phyloP scores from a whole-genome alignment of 2,113 vertebrate species.

The Speoplatyrhinus poulsoni region DNA sequence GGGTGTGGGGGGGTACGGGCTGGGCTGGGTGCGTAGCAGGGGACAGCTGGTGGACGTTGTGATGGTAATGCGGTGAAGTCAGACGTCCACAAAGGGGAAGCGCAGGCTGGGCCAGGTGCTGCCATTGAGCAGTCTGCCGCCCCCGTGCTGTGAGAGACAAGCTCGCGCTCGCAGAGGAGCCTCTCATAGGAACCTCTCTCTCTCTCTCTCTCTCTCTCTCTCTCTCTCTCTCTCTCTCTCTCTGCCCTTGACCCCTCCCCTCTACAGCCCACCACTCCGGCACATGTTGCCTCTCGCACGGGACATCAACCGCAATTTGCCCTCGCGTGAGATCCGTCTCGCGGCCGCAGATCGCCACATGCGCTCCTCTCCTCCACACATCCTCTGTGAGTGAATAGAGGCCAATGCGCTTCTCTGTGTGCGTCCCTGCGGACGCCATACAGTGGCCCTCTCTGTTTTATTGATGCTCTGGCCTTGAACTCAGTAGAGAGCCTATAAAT shows the following conservation, averaged over 20 bases:
- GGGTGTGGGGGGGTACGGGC: slow-evolving; percentile 21
- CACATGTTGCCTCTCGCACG: slow-evolving; percentile 26
- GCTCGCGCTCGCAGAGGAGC: slow-evolving; percentile 72
- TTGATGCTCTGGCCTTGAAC: slow-evolving; percentile 58
- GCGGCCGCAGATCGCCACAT: slow-evolving; percentile 46
- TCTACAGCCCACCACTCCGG: slow-evolving; percentile 29
- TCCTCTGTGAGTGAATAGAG: slow-evolving; percentile 22
- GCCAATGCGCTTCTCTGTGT: slow-evolving; percentile 19
- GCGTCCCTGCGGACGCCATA: slow-evolving; percentile 13
- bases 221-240: slow-evolving; percentile 22
- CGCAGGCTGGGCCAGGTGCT: slow-evolving; percentile 82
- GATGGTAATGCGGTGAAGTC: slow-evolving; percentile 85
- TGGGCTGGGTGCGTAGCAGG: slow-evolving; percentile 44
- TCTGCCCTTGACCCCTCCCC: slow-evolving; percentile 15
- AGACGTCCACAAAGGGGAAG: slow-evolving; percentile 78
- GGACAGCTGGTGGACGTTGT: slow-evolving; percentile 86
- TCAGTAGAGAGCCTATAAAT: slow-evolving; percentile 63
- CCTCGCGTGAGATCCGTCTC: background rate
- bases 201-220: background rate
- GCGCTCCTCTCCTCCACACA: slow-evolving; percentile 29
- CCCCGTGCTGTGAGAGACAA: slow-evolving; percentile 78
- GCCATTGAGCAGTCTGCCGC: slow-evolving; percentile 78
- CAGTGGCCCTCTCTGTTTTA: slow-evolving; percentile 48
- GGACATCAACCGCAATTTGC: slow-evolving; percentile 14
- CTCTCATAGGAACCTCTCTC: slow-evolving; percentile 40